Evolutionary conservation across 2,888 invertebrate species (phyloP).

Genomic region (Dryomyza anilis): DNA sequence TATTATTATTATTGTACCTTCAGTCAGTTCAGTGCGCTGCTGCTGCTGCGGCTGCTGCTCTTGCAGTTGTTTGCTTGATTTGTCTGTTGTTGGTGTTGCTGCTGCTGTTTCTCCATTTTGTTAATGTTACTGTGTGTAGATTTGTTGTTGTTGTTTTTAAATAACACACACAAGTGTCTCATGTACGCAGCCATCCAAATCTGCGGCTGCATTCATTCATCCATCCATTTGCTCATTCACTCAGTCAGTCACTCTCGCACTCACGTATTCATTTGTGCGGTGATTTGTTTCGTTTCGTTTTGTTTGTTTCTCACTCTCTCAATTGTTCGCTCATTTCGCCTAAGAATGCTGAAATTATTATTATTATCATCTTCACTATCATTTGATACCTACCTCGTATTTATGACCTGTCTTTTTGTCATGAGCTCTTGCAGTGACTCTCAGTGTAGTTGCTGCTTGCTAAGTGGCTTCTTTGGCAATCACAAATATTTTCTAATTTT

Average conservation of each 20-base stretch:
- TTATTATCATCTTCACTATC: constrained; percentile 19
- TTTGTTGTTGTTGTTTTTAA: constrained; percentile 25
- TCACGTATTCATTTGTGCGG: constrained; percentile 9
- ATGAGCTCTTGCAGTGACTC: constrained; percentile 14
- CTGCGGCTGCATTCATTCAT: neutral
- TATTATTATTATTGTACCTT: too few relatives aligned
- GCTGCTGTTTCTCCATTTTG: constrained; percentile 26
- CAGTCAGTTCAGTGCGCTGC: neutral
- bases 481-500: too few relatives aligned
- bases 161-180: constrained; percentile 13
- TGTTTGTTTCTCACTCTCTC: constrained; percentile 1
- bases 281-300: too few relatives aligned
- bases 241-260: neutral
- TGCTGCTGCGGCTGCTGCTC: too few relatives aligned
- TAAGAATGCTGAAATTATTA: constrained; percentile 20
- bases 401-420: constrained; percentile 28
- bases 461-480: too few relatives aligned
- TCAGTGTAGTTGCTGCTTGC: neutral
- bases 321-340: constrained; percentile 9
- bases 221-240: neutral
- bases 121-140: constrained; percentile 8
- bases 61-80: constrained; percentile 19
- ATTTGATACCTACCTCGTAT: constrained; percentile 14
- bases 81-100: too few relatives aligned
- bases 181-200: neutral